Evolutionary conservation across 2,888 invertebrate species (phyloP), one percentile per base, ranked within the genome.

Genomic region (Drosophila mulleri): DNA sequence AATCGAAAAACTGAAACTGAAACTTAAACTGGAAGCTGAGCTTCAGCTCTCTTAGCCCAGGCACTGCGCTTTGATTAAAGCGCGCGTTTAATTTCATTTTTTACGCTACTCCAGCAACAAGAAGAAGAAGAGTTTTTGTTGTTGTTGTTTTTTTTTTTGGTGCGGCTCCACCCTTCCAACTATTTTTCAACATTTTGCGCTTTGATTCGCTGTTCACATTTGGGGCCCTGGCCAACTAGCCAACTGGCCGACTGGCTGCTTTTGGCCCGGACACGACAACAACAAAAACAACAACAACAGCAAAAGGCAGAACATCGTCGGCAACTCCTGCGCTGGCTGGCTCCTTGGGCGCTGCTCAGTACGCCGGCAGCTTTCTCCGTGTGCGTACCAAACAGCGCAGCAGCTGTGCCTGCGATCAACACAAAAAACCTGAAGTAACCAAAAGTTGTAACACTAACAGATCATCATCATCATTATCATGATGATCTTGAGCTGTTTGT

Each of bases 61-160:
- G 47, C 66, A 42, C 68, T 71, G 70, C 72, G 78, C 72, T 81
- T 88, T 89, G 84, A 88, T 88, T 88, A 89, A 88, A 89, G 90
- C 86, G 90, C 90, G 82, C 87, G 89, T 86, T 87, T 88, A 88
- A 87, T 87, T 89, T 89, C 86, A 89, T 89, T 89, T 89, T 89
- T 87, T 89, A 89, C 86, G 89, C 89, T 88, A 88, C 89, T 89
- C 84, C 72, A 58, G 58, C 53, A 45, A 54, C 50, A 29, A 74
- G 60, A 37, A 37, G 37, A 12, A 26, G 26, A 26, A 26, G 26
- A 26, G 7, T 6, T 6, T 4, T 37, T 14, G 4, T 14, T 37
- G 37, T 37, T 37, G 16, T 39, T 39, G 2, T 39, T 39, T 29
- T 8, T 50, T 42, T 41, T 63, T 60, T 67, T 53, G 67, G 47